A percentile compares a stretch with the other conserved stretches of the same genome.
These are phyloP conservation scores for Ammospiza maritima DNA, from an alignment of 2,797 vertebrate genomes.

Conservation along the genomic window DNA sequence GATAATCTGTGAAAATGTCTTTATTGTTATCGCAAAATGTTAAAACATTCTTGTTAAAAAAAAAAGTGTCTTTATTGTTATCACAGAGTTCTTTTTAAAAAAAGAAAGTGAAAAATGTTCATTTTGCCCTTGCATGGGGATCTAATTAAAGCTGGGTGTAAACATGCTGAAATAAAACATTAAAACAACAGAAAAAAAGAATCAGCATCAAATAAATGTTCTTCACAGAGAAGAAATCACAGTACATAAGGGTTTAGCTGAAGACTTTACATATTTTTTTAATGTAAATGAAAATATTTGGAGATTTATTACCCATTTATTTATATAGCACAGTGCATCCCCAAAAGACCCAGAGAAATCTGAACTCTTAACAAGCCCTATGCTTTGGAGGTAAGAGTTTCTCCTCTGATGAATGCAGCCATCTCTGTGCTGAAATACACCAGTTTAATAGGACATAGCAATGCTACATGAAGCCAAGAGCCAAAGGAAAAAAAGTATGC, in stretches of 20 bases:
- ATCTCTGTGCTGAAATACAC: background rate
- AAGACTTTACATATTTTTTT: background rate
- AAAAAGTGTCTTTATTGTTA: slow-evolving; percentile 83
- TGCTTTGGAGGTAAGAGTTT: background rate
- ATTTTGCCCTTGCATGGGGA: background rate
- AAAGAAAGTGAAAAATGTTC: background rate
- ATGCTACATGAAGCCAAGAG: background rate
- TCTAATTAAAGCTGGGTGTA: background rate
- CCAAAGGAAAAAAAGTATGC: background rate
- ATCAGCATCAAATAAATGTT: background rate
- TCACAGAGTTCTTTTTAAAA: slow-evolving; percentile 47
- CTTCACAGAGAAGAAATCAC: background rate
- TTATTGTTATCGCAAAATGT: slow-evolving; percentile 81
- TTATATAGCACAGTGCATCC: background rate
- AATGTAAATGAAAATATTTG: background rate
- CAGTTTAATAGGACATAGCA: background rate
- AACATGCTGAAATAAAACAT: background rate
- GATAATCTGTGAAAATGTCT: slow-evolving; percentile 87
- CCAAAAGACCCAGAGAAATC: background rate
- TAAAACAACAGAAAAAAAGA: background rate
- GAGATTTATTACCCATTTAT: background rate
- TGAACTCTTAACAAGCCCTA: background rate
- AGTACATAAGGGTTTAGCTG: background rate
- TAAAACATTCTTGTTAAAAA: background rate
- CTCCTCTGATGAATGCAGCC: background rate